Conservation (phyloP, 2,797 vertebrate species). For the Eulemur mongoz region DNA sequence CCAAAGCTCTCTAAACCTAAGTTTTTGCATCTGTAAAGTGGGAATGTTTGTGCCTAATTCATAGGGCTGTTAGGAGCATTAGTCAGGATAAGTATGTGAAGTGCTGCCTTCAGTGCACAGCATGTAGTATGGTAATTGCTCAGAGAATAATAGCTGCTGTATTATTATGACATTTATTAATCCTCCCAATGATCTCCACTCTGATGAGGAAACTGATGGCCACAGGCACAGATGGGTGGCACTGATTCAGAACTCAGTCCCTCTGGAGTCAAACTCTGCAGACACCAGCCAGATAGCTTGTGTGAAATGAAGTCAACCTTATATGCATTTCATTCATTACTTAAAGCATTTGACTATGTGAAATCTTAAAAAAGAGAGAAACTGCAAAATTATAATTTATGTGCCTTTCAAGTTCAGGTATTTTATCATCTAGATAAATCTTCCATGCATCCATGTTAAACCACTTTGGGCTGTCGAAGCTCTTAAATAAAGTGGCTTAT, state of each 20-base stretch:
- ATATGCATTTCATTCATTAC: conserved; percentile 59
- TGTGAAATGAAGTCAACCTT: conserved; percentile 43
- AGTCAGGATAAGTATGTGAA: neutral
- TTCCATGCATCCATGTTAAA: conserved; percentile 69
- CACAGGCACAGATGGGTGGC: neutral
- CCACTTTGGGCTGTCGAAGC: conserved; percentile 66
- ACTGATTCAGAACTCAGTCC: neutral
- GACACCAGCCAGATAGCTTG: neutral
- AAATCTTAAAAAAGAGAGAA: conserved; percentile 59
- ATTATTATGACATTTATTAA: neutral
- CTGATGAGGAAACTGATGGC: neutral
- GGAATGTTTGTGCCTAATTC: neutral
- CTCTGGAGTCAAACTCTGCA: neutral
- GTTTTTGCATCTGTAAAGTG: conserved; percentile 16
- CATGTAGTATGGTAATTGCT: neutral
- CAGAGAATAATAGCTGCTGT: neutral
- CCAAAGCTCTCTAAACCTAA: neutral
- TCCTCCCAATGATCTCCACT: neutral
- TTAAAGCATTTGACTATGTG: conserved; percentile 59
- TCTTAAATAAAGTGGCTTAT: conserved; percentile 78
- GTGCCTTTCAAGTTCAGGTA: conserved; percentile 72
- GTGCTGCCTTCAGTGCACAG: neutral
- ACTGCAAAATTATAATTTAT: conserved; percentile 70
- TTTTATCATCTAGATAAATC: conserved; percentile 79
- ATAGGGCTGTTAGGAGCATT: neutral